Conservation (phyloP, 1,140 invertebrate species). For the Drosophila nigromelanica region DNA sequence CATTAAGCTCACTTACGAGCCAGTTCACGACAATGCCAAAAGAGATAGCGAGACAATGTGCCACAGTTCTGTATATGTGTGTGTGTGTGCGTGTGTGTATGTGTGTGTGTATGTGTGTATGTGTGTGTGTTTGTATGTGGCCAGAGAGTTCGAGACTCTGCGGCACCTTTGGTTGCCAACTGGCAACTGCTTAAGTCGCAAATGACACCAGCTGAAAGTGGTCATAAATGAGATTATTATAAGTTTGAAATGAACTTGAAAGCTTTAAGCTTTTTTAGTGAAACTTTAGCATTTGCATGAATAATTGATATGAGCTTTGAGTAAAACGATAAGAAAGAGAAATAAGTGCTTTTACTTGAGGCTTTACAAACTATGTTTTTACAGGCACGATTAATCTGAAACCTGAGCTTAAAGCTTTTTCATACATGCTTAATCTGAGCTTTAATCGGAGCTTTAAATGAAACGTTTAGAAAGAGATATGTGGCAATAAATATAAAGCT, state of each 20-base stretch:
- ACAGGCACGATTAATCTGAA: too few species aligned
- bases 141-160: constrained; percentile 26
- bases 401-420: too few species aligned
- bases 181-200: constrained; percentile 33
- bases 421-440: too few species aligned
- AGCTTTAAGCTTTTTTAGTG: neutral
- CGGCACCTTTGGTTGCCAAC: constrained; percentile 31
- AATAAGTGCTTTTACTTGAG: too few species aligned
- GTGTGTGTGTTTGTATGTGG: neutral
- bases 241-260: constrained; percentile 1
- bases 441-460: too few species aligned
- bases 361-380: too few species aligned
- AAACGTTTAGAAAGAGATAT: neutral
- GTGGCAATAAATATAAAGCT: neutral
- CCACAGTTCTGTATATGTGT: neutral
- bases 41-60: constrained; percentile 30
- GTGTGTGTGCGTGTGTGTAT: too few species aligned
- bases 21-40: constrained; percentile 40
- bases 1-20: constrained; percentile 72
- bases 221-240: neutral
- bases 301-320: too few species aligned
- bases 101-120: neutral
- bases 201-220: constrained; percentile 46
- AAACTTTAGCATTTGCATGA: too few species aligned
- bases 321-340: too few species aligned